Percentiles rank a stretch among this genome's conserved stretches.
Evolutionary conservation across 2,888 invertebrate genomes (phyloP).

Genomic region (Steinernema hermaphroditum): DNA sequence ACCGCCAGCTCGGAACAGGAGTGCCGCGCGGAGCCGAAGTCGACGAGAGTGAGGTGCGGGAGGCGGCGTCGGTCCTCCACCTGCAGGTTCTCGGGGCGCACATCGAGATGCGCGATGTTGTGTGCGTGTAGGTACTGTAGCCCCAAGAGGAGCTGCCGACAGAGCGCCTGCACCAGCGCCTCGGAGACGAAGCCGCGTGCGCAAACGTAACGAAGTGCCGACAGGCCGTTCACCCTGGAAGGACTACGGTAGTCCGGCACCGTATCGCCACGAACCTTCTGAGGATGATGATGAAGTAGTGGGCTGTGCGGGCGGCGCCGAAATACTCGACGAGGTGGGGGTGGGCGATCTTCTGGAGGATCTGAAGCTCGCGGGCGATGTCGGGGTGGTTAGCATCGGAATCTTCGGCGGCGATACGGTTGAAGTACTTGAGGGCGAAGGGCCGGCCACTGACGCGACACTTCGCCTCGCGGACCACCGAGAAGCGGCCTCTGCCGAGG

Average conservation of each 20-base stretch:
- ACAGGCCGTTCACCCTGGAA: conserved; percentile 34
- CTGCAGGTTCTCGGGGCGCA: conserved; percentile 41
- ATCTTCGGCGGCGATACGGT: conserved; percentile 23
- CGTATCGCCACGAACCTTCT: no score
- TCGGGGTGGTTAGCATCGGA: neutral
- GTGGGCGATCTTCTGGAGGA: conserved; percentile 3
- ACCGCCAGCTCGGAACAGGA: conserved; percentile 34
- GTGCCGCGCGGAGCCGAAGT: conserved; percentile 33
- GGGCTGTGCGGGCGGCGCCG: conserved; percentile 27
- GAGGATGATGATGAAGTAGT: conserved; percentile 10
- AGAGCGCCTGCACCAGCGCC: conserved; percentile 38
- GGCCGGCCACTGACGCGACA: conserved; percentile 30
- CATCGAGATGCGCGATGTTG: conserved; percentile 38
- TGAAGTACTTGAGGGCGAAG: conserved; percentile 33
- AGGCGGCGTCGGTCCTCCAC: conserved; percentile 33
- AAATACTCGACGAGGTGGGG: conserved; percentile 33
- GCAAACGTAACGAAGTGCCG: conserved; percentile 33
- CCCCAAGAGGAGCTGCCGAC: conserved; percentile 35
- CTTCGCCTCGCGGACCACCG: neutral
- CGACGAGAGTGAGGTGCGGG: conserved; percentile 35
- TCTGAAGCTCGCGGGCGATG: conserved; percentile 27
- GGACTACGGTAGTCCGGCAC: no score
- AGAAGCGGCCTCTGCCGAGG: conserved; percentile 30
- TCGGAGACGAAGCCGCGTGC: conserved; percentile 39
- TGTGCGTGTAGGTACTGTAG: conserved; percentile 36